These are phyloP conservation scores for Prietella phreatophila DNA, from an alignment of 2,113 vertebrate species.

Conservation along the genomic window DNA sequence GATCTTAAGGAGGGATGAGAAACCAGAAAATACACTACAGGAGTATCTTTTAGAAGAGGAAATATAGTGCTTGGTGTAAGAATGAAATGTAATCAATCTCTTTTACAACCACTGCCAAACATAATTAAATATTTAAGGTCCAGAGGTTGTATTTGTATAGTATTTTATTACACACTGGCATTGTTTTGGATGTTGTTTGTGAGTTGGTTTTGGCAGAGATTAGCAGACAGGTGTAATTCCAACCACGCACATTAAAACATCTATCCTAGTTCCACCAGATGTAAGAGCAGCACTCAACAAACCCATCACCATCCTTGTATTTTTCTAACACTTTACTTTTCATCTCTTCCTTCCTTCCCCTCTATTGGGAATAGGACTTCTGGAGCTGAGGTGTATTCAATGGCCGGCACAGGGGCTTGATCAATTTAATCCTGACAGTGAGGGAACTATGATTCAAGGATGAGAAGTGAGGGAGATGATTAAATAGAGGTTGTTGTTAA, in stretches of 20 bases:
- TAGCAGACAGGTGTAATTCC: background rate
- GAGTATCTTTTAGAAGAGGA: background rate
- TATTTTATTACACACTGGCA: background rate
- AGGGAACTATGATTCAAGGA: background rate
- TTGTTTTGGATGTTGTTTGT: background rate
- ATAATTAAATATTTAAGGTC: background rate
- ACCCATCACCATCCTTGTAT: background rate
- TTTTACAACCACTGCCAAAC: background rate
- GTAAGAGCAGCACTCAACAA: background rate
- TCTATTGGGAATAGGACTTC: background rate
- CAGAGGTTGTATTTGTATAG: background rate
- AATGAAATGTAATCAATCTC: background rate
- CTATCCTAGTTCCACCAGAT: background rate
- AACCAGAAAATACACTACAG: background rate
- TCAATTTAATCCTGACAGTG: slow-evolving; percentile 15
- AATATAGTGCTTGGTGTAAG: background rate
- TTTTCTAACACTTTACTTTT: background rate
- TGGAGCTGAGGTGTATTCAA: background rate
- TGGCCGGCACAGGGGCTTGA: background rate
- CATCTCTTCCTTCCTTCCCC: background rate
- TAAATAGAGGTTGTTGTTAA: background rate
- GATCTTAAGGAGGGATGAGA: background rate
- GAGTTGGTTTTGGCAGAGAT: background rate
- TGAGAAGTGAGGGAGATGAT: background rate
- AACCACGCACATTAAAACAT: background rate